Evolutionary conservation across 2,797 vertebrate genomes (phyloP).

Genomic region (Muscicapa comitata): DNA sequence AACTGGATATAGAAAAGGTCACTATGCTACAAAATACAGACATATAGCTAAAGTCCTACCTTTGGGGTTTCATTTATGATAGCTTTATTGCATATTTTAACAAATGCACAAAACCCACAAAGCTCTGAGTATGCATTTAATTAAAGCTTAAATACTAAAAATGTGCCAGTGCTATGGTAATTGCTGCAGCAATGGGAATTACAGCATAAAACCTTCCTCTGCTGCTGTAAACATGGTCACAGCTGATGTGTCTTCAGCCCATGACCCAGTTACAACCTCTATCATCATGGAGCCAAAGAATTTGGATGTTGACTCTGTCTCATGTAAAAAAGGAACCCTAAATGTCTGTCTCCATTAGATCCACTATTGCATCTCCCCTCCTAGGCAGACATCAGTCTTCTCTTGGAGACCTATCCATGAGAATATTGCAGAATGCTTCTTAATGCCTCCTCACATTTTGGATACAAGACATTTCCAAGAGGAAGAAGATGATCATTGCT

Average conservation of each 20-base stretch:
- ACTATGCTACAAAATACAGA: not conserved
- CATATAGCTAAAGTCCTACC: not conserved
- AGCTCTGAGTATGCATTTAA: not conserved
- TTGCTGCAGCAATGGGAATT: not conserved
- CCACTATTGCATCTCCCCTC: not conserved
- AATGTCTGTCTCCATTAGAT: not conserved
- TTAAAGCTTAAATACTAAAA: not conserved
- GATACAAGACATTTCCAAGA: not conserved
- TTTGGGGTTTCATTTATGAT: not conserved
- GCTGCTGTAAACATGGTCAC: not conserved
- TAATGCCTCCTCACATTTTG: not conserved
- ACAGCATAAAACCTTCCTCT: not conserved
- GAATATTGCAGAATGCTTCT: not conserved
- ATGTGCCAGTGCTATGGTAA: not conserved
- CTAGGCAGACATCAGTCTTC: not conserved
- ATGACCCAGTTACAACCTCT: not conserved
- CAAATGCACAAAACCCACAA: not conserved
- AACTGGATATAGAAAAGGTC: not conserved
- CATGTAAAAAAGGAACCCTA: fast-evolving
- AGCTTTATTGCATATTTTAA: not conserved
- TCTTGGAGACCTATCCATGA: not conserved
- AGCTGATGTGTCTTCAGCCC: not conserved
- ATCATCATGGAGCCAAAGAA: not conserved
- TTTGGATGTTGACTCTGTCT: not conserved
- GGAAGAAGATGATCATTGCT: not conserved